Percentiles rank a stretch among this genome's conserved stretches.
These are phyloP conservation scores for Saturnia japonica DNA, from an alignment of 2,888 invertebrate genomes.

Conservation along the genomic window DNA sequence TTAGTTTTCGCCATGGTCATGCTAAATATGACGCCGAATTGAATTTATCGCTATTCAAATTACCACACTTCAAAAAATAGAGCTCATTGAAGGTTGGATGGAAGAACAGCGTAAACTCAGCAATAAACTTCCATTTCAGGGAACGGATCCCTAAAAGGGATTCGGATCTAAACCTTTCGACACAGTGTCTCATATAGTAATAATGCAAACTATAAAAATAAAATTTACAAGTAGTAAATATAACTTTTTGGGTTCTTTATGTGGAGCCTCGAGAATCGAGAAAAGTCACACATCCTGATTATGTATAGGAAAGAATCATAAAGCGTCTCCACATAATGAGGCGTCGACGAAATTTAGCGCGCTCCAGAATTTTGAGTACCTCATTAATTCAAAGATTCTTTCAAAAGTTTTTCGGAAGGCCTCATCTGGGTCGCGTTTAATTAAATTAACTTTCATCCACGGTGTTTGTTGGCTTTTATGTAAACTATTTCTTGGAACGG, in stretches of 20 bases:
- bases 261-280: background rate
- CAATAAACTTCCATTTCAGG: no score
- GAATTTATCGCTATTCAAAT: no score
- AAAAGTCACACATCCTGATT: slow-evolving; percentile 10
- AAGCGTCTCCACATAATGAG: slow-evolving; percentile 5
- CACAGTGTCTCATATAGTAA: background rate
- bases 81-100: no score
- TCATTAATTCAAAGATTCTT: slow-evolving; percentile 57
- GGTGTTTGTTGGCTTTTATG: slow-evolving; percentile 11
- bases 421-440: slow-evolving; percentile 40
- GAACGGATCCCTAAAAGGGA: no score
- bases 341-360: slow-evolving; percentile 41
- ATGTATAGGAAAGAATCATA: slow-evolving; percentile 8
- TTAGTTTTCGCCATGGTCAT: no score
- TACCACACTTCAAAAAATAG: no score
- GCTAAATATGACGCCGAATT: no score
- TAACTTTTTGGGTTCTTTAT: background rate
- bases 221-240: background rate
- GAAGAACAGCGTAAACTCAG: no score
- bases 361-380: slow-evolving; percentile 46
- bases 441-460: slow-evolving; percentile 43
- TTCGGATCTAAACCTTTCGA: background rate
- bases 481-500: slow-evolving; percentile 9
- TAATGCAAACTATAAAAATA: background rate
- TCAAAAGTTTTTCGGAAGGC: slow-evolving; percentile 41